phyloP scores from a whole-genome alignment of 2,888 invertebrate species.

The Camponotus fellah region DNA sequence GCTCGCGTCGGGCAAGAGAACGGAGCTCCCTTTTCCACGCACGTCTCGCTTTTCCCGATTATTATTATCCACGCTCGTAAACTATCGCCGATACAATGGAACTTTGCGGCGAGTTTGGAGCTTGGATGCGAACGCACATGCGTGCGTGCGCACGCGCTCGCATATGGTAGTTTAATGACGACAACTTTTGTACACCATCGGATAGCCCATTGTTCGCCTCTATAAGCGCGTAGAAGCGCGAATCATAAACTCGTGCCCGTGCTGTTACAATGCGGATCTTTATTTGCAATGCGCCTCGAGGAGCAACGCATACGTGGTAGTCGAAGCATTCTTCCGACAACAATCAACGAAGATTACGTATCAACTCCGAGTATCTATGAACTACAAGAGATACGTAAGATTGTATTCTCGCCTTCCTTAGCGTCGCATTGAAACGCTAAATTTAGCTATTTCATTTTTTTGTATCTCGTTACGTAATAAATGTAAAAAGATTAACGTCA shows the following conservation, averaged over 20 bases:
- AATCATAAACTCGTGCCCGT: constrained; percentile 44
- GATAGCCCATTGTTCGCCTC: constrained; percentile 36
- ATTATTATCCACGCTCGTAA: constrained; percentile 50
- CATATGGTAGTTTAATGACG: constrained; percentile 49
- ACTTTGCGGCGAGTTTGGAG: constrained; percentile 24
- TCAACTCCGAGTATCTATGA: background rate
- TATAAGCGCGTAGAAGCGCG: constrained; percentile 32
- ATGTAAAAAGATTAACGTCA: background rate
- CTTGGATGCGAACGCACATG: constrained; percentile 23
- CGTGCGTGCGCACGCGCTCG: constrained; percentile 3
- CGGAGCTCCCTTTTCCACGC: constrained; percentile 25
- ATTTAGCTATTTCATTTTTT: background rate
- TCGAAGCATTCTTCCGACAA: constrained; percentile 15
- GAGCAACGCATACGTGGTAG: background rate
- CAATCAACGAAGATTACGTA: constrained; percentile 25
- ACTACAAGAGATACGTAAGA: background rate
- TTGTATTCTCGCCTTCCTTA: background rate
- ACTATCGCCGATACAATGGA: constrained; percentile 45
- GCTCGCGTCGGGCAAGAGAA: constrained; percentile 7
- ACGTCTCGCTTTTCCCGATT: constrained; percentile 41
- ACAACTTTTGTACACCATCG: constrained; percentile 47
- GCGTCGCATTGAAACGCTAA: background rate
- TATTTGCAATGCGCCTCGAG: constrained; percentile 17
- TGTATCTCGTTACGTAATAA: background rate
- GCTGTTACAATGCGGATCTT: constrained; percentile 30